A percentile compares a stretch with the other conserved stretches of the same genome.
Conservation (phyloP, 2,113 vertebrate species). For the Clarias batrachus region DNA sequence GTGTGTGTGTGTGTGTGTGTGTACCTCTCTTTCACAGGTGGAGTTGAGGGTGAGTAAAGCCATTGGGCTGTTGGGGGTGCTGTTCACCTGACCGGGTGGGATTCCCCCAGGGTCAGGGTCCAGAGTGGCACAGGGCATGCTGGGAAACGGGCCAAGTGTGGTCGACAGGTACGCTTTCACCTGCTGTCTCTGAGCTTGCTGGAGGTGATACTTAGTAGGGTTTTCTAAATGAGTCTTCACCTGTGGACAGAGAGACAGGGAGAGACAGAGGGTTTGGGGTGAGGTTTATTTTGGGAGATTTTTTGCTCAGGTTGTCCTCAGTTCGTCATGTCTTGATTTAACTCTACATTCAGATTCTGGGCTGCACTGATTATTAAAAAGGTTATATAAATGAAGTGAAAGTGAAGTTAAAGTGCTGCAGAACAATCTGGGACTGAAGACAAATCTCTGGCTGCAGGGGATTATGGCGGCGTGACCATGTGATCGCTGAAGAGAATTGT, state of each 20-base stretch:
- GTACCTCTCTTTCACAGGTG: conserved; percentile 89
- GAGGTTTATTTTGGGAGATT: neutral
- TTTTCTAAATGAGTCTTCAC: conserved; percentile 99
- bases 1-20: conserved; percentile 66
- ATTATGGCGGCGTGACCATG: neutral
- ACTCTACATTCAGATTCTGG: neutral
- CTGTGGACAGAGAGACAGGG: conserved; percentile 61
- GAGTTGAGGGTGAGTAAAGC: conserved; percentile 94
- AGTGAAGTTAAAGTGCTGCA: too few relatives aligned
- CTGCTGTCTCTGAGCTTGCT: conserved; percentile 97
- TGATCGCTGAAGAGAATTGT: neutral
- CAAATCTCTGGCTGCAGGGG: too few relatives aligned
- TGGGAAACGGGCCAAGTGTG: conserved; percentile 69
- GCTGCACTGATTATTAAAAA: too few relatives aligned
- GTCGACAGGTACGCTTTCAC: conserved; percentile 96
- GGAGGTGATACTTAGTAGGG: conserved; percentile 98
- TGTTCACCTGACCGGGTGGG: conserved; percentile 93
- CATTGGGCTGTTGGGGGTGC: conserved; percentile 98
- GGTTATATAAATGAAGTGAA: too few relatives aligned
- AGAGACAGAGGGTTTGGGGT: neutral
- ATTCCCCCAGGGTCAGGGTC: conserved; percentile 87
- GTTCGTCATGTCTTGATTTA: too few relatives aligned
- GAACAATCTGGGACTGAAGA: too few relatives aligned
- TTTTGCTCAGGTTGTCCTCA: neutral
- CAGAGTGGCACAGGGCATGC: conserved; percentile 91